These are phyloP conservation scores for Leistus spinibarbis DNA, from an alignment of 2,888 invertebrate genomes.

Conservation along the genomic window DNA sequence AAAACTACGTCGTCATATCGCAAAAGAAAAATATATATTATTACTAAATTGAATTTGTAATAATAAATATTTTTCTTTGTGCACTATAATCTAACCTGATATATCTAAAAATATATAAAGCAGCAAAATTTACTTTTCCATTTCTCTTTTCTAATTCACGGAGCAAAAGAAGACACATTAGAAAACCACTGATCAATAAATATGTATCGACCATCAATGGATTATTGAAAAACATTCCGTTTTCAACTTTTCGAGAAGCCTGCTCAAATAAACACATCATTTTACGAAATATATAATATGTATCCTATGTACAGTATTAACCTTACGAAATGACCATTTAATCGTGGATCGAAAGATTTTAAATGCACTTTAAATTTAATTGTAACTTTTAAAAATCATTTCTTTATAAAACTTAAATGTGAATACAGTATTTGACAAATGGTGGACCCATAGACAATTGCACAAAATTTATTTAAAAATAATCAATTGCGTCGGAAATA, in stretches of 20 bases:
- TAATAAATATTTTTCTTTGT: no score
- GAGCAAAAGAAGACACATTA: slow-evolving; percentile 70
- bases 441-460: no score
- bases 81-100: slow-evolving; percentile 67
- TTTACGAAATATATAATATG: slow-evolving; percentile 2
- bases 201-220: slow-evolving; percentile 76
- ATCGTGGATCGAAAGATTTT: background rate
- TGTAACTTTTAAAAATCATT: no score
- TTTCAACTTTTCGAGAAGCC: slow-evolving; percentile 63
- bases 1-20: background rate
- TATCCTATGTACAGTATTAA: background rate
- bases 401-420: no score
- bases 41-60: no score
- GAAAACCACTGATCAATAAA: slow-evolving; percentile 72
- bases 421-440: no score
- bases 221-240: slow-evolving; percentile 70
- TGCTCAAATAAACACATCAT: slow-evolving; percentile 48
- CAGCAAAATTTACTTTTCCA: slow-evolving; percentile 66
- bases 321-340: no score
- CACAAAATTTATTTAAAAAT: no score
- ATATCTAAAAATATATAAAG: slow-evolving; percentile 70
- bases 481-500: no score
- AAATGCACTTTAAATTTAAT: no score
- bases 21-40: background rate
- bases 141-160: slow-evolving; percentile 70